Evolutionary conservation across 2,888 invertebrate species (phyloP).

Genomic region (Scelioninae gen. 1): DNA sequence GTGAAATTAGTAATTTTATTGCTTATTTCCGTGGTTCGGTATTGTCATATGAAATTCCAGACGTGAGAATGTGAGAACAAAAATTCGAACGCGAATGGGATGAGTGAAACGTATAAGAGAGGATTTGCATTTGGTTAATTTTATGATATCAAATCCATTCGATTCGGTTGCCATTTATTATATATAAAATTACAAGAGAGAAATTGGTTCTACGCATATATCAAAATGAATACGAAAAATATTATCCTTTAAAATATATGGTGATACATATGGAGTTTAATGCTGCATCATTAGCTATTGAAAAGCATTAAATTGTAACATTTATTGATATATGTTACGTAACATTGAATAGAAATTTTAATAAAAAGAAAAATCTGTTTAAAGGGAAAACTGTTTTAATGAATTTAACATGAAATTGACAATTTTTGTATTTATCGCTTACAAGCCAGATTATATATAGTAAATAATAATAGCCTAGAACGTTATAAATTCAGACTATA

Average conservation of each 20-base stretch:
- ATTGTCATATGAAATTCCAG: conserved; percentile 10
- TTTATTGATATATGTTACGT: neutral
- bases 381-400: neutral
- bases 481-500: conserved; percentile 26
- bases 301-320: conserved; percentile 3
- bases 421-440: conserved; percentile 18
- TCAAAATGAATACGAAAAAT: neutral
- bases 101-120: conserved; percentile 15
- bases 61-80: conserved; percentile 32
- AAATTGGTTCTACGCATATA: neutral
- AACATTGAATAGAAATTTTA: neutral
- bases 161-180: conserved; percentile 9
- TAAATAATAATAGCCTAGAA: conserved; percentile 25
- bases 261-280: neutral
- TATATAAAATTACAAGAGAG: neutral
- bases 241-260: neutral
- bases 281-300: neutral
- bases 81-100: conserved; percentile 15
- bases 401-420: neutral
- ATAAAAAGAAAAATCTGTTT: neutral
- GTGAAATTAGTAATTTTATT: conserved; percentile 39
- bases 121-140: conserved; percentile 46
- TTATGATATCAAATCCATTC: conserved; percentile 21
- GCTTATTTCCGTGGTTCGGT: conserved; percentile 33
- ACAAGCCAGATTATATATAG: conserved; percentile 7